Base-by-base conservation (phyloP, 1,140 invertebrate species). In the Trachymyrmex cornetzi region DNA sequence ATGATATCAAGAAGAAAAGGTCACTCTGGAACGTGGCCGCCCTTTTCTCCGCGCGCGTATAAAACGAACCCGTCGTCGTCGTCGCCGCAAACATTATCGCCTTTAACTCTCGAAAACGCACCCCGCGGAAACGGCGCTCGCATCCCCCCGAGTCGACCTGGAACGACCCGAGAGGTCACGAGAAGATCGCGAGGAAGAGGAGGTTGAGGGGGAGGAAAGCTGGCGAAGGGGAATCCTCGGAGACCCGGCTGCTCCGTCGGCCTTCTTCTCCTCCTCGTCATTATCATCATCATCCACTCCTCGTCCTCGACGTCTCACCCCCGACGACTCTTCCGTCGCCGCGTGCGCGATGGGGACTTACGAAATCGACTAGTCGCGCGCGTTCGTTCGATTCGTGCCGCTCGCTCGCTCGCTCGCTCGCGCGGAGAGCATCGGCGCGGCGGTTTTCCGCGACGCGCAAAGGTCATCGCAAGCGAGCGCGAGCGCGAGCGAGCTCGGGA, bases 381-480 rank as follows among this genome's bases (percentile, higher is more conserved):
- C 89, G 88, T 90, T 89, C 85, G 66, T 82, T 81, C 89, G 89
- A 90, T 90, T 90, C 89, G 89, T 90, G 89, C 89, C 89, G 85
- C 89, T 90, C 86, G 89, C 86, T 55, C 53, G 87, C 88, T 90
- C 88, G 88, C 88, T 90, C 86, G 89, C 86, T 88, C 89, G 89
- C 80, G 69, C 80, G 27, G 80, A 84, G 89, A 90, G 86, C 89
- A 90, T 90, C 89, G 82, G 89, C 89, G 38, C 38, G 38, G 38
- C 38, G 89, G 66, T 90, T 90, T 90, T 90, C 89, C 89, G 89
- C 89, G 89, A 88, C 89, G 89, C 80, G 89, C 89, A 90, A 90
- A 90, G 89, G 89, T 90, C 89, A 90, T 64, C 77, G 82, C 77
- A 90, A 88, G 89, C 86, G 81, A 88, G 67, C 89, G 86, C 88